phyloP scores from a whole-genome alignment of 2,888 invertebrate genomes.

The Psococerastis gibbosa region DNA sequence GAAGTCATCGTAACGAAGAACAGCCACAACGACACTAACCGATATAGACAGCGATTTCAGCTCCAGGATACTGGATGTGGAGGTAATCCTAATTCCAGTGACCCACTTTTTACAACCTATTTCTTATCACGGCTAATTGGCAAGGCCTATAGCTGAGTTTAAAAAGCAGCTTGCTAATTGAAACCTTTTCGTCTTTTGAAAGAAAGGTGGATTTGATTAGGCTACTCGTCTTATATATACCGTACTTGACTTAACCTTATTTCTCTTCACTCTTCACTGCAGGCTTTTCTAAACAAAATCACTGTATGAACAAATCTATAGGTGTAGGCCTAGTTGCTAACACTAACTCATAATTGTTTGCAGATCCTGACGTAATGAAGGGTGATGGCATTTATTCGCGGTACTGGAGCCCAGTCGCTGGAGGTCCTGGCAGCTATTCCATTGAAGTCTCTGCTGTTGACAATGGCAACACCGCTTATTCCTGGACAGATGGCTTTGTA shows the following conservation, averaged over 20 bases:
- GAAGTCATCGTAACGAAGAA: conserved; percentile 28
- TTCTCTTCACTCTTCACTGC: no score
- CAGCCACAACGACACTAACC: conserved; percentile 18
- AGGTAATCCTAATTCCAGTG: no score
- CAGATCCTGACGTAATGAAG: conserved; percentile 41
- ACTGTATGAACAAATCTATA: no score
- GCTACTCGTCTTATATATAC: no score
- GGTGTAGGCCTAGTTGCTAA: no score
- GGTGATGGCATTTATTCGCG: conserved; percentile 46
- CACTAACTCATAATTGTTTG: conserved; percentile 12
- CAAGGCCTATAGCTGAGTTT: no score
- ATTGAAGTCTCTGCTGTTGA: conserved; percentile 32
- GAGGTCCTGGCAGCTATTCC: conserved; percentile 29
- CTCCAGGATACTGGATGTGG: conserved; percentile 39
- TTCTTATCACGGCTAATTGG: neutral
- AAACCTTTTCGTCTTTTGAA: no score
- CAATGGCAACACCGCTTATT: conserved; percentile 34
- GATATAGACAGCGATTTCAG: conserved; percentile 25
- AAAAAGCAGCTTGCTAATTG: no score
- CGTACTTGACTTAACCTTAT: no score
- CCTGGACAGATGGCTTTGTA: conserved; percentile 24
- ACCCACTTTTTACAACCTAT: no score
- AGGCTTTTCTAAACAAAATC: no score
- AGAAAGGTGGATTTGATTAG: no score
- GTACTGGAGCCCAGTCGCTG: conserved; percentile 32